Evolutionary conservation across 1,140 invertebrate species (phyloP).

Genomic region (Megalopta genalis): DNA sequence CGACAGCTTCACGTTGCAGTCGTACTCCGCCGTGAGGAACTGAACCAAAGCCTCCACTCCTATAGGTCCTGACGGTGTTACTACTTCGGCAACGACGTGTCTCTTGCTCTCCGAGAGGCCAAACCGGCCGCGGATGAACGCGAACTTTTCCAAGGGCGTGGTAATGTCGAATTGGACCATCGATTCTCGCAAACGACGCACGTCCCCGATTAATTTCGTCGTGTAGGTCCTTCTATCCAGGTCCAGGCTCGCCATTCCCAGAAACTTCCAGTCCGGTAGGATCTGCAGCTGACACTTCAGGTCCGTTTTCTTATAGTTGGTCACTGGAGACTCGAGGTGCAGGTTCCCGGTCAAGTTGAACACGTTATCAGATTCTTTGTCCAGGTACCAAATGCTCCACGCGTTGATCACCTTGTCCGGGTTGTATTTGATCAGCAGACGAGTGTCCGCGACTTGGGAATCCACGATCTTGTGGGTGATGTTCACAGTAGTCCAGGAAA

Average conservation of each 20-base stretch:
- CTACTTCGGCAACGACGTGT: constrained; percentile 86
- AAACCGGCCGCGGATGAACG: constrained; percentile 84
- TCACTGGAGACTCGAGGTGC: constrained; percentile 81
- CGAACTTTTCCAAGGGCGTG: constrained; percentile 85
- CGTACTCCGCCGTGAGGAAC: constrained; percentile 81
- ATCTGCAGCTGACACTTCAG: constrained; percentile 84
- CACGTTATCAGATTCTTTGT: constrained; percentile 69
- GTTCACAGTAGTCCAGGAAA: constrained; percentile 81
- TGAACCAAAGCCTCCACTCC: constrained; percentile 83
- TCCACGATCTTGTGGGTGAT: constrained; percentile 80
- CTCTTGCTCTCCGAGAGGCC: constrained; percentile 85
- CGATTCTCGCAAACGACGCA: constrained; percentile 73
- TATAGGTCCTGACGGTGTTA: constrained; percentile 83
- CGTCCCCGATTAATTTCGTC: constrained; percentile 74
- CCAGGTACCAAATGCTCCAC: constrained; percentile 81
- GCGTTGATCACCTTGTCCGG: constrained; percentile 81
- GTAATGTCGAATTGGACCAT: constrained; percentile 84
- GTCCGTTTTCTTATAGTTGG: constrained; percentile 84
- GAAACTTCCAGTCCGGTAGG: constrained; percentile 82
- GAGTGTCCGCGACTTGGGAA: constrained; percentile 78
- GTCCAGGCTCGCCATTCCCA: constrained; percentile 84
- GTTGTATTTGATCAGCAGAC: constrained; percentile 79
- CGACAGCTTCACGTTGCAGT: constrained; percentile 87
- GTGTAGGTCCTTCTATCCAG: constrained; percentile 85
- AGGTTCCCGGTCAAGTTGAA: constrained; percentile 82